phyloP scores from a whole-genome alignment of 2,888 invertebrate genomes.

The Sarcophaga rosellei region DNA sequence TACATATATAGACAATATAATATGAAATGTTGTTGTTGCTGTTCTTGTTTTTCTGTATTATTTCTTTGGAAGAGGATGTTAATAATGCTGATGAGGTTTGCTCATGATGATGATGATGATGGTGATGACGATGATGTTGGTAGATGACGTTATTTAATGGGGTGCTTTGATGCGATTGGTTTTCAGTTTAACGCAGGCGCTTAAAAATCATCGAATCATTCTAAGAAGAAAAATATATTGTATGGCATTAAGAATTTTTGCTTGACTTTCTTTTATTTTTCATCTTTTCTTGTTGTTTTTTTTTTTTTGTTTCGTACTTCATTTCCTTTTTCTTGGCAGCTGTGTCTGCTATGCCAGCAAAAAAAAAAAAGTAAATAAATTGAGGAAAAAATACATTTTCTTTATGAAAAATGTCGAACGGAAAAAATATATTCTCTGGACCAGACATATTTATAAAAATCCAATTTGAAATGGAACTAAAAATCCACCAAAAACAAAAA shows the following conservation, averaged over 20 bases:
- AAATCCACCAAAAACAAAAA: constrained; percentile 10
- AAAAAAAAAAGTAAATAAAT: constrained; percentile 25
- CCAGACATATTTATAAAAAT: neutral
- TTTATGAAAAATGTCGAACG: constrained; percentile 37
- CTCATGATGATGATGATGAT: constrained; percentile 68
- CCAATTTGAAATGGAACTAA: neutral
- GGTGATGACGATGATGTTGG: constrained; percentile 74
- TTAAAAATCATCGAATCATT: constrained; percentile 82
- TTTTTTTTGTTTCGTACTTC: constrained; percentile 52
- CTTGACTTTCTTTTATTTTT: constrained; percentile 26
- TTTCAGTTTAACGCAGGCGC: constrained; percentile 82
- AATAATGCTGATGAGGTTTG: constrained; percentile 68
- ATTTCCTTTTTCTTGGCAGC: constrained; percentile 42
- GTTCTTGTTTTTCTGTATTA: neutral
- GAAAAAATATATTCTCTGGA: neutral
- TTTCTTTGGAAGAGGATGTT: constrained; percentile 52
- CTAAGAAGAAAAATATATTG: constrained; percentile 76
- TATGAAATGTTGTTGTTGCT: neutral
- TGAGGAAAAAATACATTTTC: constrained; percentile 7
- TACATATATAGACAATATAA: constrained; percentile 7
- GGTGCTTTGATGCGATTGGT: constrained; percentile 83
- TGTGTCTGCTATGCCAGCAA: constrained; percentile 2
- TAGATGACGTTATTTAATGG: constrained; percentile 82
- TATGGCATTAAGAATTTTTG: constrained; percentile 64
- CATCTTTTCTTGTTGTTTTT: constrained; percentile 44